These are phyloP conservation scores for Pangasianodon gigas DNA, from an alignment of 2,113 vertebrate species.

Conservation along the genomic window DNA sequence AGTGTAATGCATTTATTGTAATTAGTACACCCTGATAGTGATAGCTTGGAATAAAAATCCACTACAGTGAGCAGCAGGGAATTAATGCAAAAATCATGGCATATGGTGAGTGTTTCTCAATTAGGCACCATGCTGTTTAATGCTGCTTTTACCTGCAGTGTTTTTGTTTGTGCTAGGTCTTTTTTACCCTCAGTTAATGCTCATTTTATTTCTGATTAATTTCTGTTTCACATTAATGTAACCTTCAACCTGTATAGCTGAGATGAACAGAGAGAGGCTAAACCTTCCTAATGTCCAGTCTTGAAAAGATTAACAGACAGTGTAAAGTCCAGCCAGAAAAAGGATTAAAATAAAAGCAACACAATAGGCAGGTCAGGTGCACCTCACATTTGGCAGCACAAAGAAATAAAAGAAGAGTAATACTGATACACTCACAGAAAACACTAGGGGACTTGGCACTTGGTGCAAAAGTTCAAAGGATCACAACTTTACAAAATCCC, in stretches of 20 bases:
- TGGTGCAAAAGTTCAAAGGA: constrained; percentile 53
- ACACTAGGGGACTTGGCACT: constrained; percentile 36
- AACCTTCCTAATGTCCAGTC: not conserved
- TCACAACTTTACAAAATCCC: constrained; percentile 63
- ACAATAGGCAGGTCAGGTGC: constrained; percentile 4
- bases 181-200: not conserved
- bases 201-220: constrained; percentile 5
- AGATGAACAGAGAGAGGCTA: not conserved
- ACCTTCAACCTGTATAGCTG: constrained; percentile 18
- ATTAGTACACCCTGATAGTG: constrained; percentile 1
- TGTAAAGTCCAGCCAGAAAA: constrained; percentile 24
- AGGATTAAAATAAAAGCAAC: constrained; percentile 37
- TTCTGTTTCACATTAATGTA: not conserved
- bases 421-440: constrained; percentile 42
- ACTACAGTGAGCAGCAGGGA: not conserved
- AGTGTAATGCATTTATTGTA: not conserved
- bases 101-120: not conserved
- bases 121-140: constrained; percentile 9
- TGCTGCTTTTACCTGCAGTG: not conserved
- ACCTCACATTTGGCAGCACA: constrained; percentile 49
- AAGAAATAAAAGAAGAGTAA: constrained; percentile 42
- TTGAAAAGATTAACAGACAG: not conserved
- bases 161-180: not conserved
- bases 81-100: not conserved
- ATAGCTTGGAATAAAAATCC: not conserved